A percentile compares a stretch with the other conserved stretches of the same genome.
Conservation (phyloP, 2,888 invertebrate species). For the Escarpia spicata region DNA sequence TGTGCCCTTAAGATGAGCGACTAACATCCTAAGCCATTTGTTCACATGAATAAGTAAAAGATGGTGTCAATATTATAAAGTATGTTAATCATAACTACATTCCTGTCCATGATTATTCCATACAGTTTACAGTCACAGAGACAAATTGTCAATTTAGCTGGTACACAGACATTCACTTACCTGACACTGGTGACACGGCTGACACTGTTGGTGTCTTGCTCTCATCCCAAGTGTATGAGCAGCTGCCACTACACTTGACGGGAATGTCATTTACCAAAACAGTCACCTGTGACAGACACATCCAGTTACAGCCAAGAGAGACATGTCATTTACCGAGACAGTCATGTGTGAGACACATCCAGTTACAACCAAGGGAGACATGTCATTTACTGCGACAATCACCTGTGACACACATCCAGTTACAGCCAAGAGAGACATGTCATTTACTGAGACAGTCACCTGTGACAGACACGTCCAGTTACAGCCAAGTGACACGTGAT, state of each 20-base stretch:
- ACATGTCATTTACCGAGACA: too few relatives aligned
- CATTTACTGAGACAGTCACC: too few relatives aligned
- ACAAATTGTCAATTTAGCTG: neutral
- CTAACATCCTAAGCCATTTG: neutral
- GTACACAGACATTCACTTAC: conserved; percentile 39
- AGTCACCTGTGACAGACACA: conserved; percentile 38
- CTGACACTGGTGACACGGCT: conserved; percentile 47
- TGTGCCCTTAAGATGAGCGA: neutral
- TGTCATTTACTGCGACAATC: neutral
- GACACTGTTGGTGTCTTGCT: conserved; percentile 51
- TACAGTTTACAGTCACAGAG: neutral
- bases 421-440: too few relatives aligned
- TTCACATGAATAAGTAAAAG: neutral
- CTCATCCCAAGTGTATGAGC: conserved; percentile 49
- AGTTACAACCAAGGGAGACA: too few relatives aligned
- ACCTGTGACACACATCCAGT: conserved; percentile 37
- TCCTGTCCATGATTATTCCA: too few relatives aligned
- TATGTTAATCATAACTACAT: neutral
- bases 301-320: too few relatives aligned
- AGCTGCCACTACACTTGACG: conserved; percentile 48
- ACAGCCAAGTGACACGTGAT: too few relatives aligned
- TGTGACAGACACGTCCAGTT: too few relatives aligned
- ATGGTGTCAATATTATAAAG: neutral
- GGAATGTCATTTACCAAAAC: conserved; percentile 53
- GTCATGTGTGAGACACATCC: too few relatives aligned